A percentile compares a stretch with the other conserved stretches of the same genome.
These are phyloP conservation scores for Alviniconcha marisindica DNA, from an alignment of 1,140 invertebrate genomes.

Conservation along the genomic window DNA sequence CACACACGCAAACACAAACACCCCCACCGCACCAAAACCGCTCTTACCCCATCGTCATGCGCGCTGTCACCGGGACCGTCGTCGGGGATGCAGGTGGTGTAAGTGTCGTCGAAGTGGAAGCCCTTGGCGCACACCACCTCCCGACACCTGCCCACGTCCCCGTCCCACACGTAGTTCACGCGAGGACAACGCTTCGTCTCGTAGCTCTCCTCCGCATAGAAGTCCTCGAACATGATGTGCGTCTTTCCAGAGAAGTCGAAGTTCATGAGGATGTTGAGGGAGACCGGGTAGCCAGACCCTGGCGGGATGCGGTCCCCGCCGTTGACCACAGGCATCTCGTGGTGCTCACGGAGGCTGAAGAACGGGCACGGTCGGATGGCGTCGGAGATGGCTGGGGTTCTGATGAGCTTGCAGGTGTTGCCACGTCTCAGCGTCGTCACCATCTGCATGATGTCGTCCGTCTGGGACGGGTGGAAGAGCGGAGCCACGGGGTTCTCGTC, in stretches of 20 bases:
- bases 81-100: constrained; percentile 2
- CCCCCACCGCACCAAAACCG: neutral
- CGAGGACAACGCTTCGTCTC: neutral
- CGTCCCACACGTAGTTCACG: constrained; percentile 10
- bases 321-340: constrained; percentile 11
- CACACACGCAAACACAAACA: neutral
- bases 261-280: constrained; percentile 76
- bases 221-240: constrained; percentile 78
- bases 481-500: neutral
- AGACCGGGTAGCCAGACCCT: constrained; percentile 70
- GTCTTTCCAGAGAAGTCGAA: constrained; percentile 71
- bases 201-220: constrained; percentile 4
- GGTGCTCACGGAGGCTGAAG: neutral
- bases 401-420: neutral
- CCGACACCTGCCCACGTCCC: neutral
- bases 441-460: neutral
- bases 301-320: constrained; percentile 31
- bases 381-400: constrained; percentile 10
- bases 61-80: neutral
- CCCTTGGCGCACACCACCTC: constrained; percentile 18
- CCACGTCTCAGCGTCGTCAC: neutral
- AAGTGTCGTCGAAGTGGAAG: constrained; percentile 17
- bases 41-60: neutral
- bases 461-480: neutral
- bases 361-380: constrained; percentile 2